phyloP scores from a whole-genome alignment of 2,888 invertebrate species.

The Apotomis betuletana region DNA sequence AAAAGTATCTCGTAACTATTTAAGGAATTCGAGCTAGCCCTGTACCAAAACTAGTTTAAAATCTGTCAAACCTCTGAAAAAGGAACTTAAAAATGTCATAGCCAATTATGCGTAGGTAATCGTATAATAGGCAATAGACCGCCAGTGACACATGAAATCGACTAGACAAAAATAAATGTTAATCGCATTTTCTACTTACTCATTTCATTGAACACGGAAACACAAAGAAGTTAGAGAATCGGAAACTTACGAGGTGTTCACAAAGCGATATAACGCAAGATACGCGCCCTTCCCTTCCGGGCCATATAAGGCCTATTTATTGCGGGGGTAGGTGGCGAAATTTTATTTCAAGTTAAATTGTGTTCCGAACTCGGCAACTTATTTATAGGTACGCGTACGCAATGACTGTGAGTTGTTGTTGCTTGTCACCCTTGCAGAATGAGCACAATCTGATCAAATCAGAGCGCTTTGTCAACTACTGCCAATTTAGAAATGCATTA shows the following conservation, averaged over 20 bases:
- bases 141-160: conserved; percentile 20
- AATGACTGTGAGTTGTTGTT: conserved; percentile 15
- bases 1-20: not conserved
- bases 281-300: conserved; percentile 69
- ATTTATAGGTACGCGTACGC: conserved; percentile 45
- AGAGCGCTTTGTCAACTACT: conserved; percentile 66
- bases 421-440: conserved; percentile 30
- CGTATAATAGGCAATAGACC: conserved; percentile 7
- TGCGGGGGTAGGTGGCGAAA: conserved; percentile 71
- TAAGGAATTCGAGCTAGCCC: too few relatives aligned
- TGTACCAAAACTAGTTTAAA: too few relatives aligned
- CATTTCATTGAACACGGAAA: conserved; percentile 70
- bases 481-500: conserved; percentile 68
- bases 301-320: conserved; percentile 73
- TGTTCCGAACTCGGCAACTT: conserved; percentile 74
- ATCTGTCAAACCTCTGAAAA: too few relatives aligned
- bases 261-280: conserved; percentile 65
- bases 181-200: conserved; percentile 46
- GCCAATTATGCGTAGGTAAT: not conserved
- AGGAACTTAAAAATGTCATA: too few relatives aligned
- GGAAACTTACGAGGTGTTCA: conserved; percentile 70
- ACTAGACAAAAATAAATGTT: conserved; percentile 30
- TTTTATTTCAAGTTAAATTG: conserved; percentile 82
- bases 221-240: conserved; percentile 68
- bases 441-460: conserved; percentile 56